Evolutionary conservation across 1,140 invertebrate species (phyloP).

Genomic region (Daktulosphaira vitifoliae): DNA sequence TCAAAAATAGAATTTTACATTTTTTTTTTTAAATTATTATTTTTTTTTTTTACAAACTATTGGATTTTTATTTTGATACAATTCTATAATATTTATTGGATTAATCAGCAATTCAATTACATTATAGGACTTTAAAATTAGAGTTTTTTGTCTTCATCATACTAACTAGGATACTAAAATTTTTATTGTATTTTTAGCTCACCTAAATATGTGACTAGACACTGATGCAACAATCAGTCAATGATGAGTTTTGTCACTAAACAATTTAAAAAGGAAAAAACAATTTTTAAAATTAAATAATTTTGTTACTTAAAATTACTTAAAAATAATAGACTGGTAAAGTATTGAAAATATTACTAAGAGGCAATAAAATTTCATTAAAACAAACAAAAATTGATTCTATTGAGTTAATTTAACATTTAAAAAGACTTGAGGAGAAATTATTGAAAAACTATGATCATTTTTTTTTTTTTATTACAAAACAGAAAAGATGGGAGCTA

Average conservation of each 20-base stretch:
- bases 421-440: background rate
- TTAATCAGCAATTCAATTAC: conserved; percentile 18
- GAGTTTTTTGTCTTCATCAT: background rate
- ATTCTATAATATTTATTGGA: too few species aligned
- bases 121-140: conserved; percentile 19
- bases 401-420: background rate
- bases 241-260: conserved; percentile 8
- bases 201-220: conserved; percentile 26
- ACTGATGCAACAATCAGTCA: conserved; percentile 20
- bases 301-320: conserved; percentile 5
- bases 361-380: conserved; percentile 2
- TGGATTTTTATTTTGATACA: background rate
- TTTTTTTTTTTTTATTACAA: too few species aligned
- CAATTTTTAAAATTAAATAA: conserved; percentile 5
- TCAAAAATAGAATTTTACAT: background rate
- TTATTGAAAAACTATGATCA: background rate
- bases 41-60: background rate
- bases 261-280: conserved; percentile 9
- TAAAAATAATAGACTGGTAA: conserved; percentile 11
- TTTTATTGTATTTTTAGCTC: conserved; percentile 14
- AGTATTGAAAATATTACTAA: background rate
- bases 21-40: background rate
- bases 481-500: background rate
- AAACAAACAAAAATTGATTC: too few species aligned
- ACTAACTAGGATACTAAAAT: conserved; percentile 6